Conservation (phyloP, 2,797 vertebrate species). For the Lepilemur septentrionalis region DNA sequence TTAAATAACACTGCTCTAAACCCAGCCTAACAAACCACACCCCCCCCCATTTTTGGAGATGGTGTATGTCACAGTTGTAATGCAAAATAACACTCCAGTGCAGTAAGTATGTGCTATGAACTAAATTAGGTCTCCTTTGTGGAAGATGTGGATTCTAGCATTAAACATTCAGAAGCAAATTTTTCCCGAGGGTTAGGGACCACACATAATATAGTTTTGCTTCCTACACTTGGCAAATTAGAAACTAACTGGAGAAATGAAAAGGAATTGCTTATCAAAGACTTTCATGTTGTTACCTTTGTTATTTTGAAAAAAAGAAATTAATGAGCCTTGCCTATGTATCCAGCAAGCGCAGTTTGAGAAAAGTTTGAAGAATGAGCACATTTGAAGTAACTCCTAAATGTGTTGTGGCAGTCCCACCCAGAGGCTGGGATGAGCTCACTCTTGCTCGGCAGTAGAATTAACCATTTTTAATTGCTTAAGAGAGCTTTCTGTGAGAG, state of each 20-base stretch:
- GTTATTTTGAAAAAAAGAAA: not conserved
- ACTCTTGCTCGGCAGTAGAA: not conserved
- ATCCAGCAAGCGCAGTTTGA: not conserved
- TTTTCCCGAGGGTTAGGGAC: not conserved
- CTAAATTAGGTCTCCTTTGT: not conserved
- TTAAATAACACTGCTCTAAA: not conserved
- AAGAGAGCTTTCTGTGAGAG: slow-evolving; percentile 59
- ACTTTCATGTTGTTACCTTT: not conserved
- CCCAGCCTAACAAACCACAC: not conserved
- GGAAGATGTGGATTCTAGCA: not conserved
- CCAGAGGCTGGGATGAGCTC: not conserved
- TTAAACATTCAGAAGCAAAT: not conserved
- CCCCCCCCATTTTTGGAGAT: not conserved
- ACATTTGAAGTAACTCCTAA: not conserved
- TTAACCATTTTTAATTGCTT: slow-evolving; percentile 63
- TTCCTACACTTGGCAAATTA: not conserved
- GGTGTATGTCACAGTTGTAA: not conserved
- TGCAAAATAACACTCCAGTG: not conserved
- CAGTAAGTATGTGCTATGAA: not conserved
- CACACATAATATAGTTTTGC: not conserved
- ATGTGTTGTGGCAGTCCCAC: not conserved
- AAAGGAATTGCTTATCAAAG: slow-evolving; percentile 9
- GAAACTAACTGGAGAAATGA: not conserved
- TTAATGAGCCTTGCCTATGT: not conserved
- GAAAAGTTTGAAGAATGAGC: not conserved